Evolutionary conservation across 2,888 invertebrate species (phyloP).

Genomic region (Carterocephalus palaemon): DNA sequence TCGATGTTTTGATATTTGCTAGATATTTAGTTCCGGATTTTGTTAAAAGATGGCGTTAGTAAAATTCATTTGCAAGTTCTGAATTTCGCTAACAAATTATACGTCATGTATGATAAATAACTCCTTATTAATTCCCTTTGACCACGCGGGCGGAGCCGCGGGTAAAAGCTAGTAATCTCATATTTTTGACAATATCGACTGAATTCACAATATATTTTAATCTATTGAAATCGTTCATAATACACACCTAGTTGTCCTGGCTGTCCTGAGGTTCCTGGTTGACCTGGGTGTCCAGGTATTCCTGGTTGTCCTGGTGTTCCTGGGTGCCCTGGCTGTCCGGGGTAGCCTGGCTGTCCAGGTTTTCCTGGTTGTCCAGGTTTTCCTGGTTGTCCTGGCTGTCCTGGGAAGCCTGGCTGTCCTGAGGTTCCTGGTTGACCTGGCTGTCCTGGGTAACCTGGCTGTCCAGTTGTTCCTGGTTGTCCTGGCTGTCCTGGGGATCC

Average conservation of each 20-base stretch:
- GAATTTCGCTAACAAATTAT: too few species aligned
- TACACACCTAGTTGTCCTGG: conserved; percentile 40
- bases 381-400: conserved; percentile 34
- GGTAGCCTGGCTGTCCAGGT: conserved; percentile 28
- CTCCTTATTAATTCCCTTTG: too few species aligned
- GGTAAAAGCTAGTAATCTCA: too few species aligned
- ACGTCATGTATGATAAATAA: too few species aligned
- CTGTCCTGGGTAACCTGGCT: conserved; percentile 28
- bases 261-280: conserved; percentile 40
- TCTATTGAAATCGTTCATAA: too few species aligned
- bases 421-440: conserved; percentile 37
- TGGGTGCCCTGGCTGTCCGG: conserved; percentile 64
- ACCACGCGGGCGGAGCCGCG: too few species aligned
- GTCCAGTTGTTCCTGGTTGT: conserved; percentile 26
- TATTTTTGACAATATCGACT: too few species aligned
- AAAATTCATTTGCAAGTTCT: too few species aligned
- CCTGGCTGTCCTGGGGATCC: conserved; percentile 28
- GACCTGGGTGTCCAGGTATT: conserved; percentile 37
- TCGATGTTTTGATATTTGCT: too few species aligned
- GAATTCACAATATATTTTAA: too few species aligned
- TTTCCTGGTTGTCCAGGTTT: conserved; percentile 51
- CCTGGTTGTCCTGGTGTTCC: conserved; percentile 38
- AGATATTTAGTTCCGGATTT: too few species aligned
- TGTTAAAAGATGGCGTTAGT: too few species aligned
- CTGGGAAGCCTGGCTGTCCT: conserved; percentile 38